These are phyloP conservation scores for Acropora tenuis DNA, from an alignment of 64 coral and sea anemone genomes.

Conservation along the genomic window DNA sequence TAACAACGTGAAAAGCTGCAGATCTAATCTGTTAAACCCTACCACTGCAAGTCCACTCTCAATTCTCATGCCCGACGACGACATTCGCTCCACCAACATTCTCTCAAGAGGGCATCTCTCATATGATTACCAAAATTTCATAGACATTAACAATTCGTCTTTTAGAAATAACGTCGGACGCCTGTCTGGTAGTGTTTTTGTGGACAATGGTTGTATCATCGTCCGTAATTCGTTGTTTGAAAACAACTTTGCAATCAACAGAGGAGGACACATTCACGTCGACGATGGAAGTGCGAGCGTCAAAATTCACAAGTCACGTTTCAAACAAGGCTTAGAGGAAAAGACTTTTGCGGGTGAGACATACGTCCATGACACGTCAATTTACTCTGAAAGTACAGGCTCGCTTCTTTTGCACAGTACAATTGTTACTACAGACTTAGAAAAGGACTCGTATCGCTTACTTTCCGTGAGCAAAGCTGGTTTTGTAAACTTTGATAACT, in stretches of 20 bases:
- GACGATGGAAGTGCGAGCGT: neutral
- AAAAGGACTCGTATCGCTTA: neutral
- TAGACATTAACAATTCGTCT: neutral
- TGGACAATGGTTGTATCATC: constrained; percentile 18
- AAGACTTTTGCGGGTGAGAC: neutral
- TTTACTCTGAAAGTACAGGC: constrained; percentile 26
- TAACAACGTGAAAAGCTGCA: neutral
- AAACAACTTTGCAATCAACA: constrained; percentile 33
- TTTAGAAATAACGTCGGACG: constrained; percentile 13
- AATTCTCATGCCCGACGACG: neutral
- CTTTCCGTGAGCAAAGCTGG: constrained; percentile 33
- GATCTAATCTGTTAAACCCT: neutral
- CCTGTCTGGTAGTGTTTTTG: neutral
- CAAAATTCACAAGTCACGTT: constrained; percentile 19
- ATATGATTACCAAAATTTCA: neutral
- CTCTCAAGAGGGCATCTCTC: neutral
- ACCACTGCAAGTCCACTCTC: neutral
- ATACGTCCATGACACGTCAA: constrained; percentile 32
- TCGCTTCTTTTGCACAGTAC: constrained; percentile 15
- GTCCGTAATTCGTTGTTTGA: constrained; percentile 28
- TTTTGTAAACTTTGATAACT: constrained; percentile 30
- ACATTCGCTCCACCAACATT: neutral
- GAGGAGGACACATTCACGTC: constrained; percentile 28
- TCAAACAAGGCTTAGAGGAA: neutral
- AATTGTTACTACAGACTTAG: constrained; percentile 20